Conservation (phyloP, 2,888 invertebrate species). For the Philhelius pedissequus region DNA sequence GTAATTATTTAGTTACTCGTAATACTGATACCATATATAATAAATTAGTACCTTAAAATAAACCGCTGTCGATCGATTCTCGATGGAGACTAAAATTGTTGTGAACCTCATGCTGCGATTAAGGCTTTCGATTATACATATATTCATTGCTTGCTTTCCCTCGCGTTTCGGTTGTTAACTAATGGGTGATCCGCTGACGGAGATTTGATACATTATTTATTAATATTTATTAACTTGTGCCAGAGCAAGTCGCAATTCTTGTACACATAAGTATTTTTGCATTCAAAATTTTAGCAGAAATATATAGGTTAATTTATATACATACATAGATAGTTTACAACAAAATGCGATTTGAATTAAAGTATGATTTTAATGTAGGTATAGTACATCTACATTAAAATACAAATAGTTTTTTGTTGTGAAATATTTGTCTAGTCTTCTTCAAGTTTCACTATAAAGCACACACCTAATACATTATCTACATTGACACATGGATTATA, state of each 20-base stretch:
- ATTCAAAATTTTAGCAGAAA: no score
- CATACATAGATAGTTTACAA: no score
- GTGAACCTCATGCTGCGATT: conserved; percentile 7
- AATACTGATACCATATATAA: background rate
- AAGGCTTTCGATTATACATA: conserved; percentile 22
- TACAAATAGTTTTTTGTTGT: no score
- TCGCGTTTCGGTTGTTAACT: background rate
- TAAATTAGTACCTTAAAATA: background rate
- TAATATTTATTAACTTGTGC: conserved; percentile 4
- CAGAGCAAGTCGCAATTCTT: background rate
- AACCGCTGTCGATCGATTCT: conserved; percentile 39
- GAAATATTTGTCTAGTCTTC: no score
- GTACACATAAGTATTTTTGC: background rate
- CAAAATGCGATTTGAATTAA: no score
- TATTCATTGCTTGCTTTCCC: background rate
- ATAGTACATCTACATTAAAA: no score
- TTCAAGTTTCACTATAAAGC: no score
- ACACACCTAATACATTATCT: no score
- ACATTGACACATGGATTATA: no score
- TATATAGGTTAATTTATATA: no score
- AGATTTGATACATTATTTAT: conserved; percentile 9
- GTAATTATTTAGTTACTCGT: background rate
- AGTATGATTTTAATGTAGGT: no score
- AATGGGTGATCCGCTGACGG: conserved; percentile 9
- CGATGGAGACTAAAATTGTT: conserved; percentile 43